These are phyloP conservation scores for Stegodyphus dumicola DNA, from an alignment of 1,140 invertebrate genomes.

Conservation along the genomic window DNA sequence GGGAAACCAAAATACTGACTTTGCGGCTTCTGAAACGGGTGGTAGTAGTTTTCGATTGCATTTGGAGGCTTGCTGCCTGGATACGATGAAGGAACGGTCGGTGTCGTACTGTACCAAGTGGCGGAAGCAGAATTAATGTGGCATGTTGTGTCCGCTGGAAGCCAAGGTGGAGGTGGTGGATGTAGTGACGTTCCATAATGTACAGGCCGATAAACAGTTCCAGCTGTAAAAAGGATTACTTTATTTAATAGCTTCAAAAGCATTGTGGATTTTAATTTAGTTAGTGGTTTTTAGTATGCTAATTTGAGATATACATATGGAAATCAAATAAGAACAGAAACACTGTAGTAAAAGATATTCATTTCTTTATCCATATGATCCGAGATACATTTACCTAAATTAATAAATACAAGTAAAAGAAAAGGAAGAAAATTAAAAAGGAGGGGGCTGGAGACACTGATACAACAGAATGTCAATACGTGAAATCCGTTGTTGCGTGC, in stretches of 20 bases:
- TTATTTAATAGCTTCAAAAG: too few species aligned
- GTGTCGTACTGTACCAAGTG: slow-evolving; percentile 9
- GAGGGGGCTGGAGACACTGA: too few species aligned
- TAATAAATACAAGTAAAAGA: too few species aligned
- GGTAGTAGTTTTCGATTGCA: background rate
- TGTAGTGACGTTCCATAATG: background rate
- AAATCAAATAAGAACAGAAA: background rate
- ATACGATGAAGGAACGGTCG: background rate
- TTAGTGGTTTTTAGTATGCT: too few species aligned
- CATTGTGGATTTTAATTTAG: too few species aligned
- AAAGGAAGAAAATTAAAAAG: too few species aligned
- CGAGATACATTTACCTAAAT: too few species aligned
- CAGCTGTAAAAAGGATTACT: too few species aligned
- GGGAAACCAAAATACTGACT: slow-evolving; percentile 40
- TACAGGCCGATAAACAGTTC: background rate
- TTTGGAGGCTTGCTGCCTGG: slow-evolving; percentile 9
- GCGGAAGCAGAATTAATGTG: slow-evolving; percentile 9
- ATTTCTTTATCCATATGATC: background rate
- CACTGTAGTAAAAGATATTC: too few species aligned
- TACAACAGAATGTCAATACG: too few species aligned
- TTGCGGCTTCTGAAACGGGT: background rate
- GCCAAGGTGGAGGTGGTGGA: slow-evolving; percentile 29
- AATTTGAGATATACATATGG: background rate
- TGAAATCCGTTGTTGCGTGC: too few species aligned
- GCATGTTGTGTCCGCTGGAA: slow-evolving; percentile 11